A percentile compares a stretch with the other conserved stretches of the same genome.
These are phyloP conservation scores for Brachionus calyciflorus DNA, from an alignment of 1,140 invertebrate genomes.

Conservation along the genomic window DNA sequence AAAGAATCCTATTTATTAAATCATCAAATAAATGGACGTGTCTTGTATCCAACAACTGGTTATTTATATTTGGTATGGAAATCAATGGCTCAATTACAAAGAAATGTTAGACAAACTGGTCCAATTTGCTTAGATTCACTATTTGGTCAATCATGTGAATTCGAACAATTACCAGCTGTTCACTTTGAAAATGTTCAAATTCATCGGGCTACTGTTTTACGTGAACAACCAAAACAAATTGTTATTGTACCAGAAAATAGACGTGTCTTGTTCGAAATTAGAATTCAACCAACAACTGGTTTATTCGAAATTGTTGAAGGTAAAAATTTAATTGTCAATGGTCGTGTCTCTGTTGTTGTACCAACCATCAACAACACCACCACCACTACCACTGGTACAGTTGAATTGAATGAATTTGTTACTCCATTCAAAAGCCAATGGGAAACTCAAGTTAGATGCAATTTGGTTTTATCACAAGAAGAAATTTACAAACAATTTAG, in stretches of 20 bases:
- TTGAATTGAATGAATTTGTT: not conserved
- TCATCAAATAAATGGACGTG: conserved; percentile 88
- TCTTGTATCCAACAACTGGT: conserved; percentile 90
- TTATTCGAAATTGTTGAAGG: conserved; percentile 24
- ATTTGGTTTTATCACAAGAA: conserved; percentile 50
- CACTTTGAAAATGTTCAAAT: conserved; percentile 83
- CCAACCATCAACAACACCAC: no score
- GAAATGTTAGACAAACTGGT: not conserved
- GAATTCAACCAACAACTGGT: conserved; percentile 30
- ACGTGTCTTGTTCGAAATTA: conserved; percentile 28
- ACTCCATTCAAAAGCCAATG: conserved; percentile 25
- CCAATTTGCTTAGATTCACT: conserved; percentile 22
- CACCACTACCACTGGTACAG: no score
- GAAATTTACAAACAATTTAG: conserved; percentile 92
- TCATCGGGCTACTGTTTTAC: conserved; percentile 84
- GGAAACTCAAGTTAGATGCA: conserved; percentile 18
- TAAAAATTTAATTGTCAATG: conserved; percentile 35
- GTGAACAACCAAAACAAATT: conserved; percentile 28
- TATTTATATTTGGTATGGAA: conserved; percentile 89
- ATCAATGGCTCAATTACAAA: conserved; percentile 75
- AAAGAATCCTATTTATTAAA: conserved; percentile 68
- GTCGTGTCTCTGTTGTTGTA: not conserved
- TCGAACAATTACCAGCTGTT: conserved; percentile 64
- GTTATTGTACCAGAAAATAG: not conserved
- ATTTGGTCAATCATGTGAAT: conserved; percentile 19